Conservation (phyloP, 2,888 invertebrate genomes). For the Spisula solida region DNA sequence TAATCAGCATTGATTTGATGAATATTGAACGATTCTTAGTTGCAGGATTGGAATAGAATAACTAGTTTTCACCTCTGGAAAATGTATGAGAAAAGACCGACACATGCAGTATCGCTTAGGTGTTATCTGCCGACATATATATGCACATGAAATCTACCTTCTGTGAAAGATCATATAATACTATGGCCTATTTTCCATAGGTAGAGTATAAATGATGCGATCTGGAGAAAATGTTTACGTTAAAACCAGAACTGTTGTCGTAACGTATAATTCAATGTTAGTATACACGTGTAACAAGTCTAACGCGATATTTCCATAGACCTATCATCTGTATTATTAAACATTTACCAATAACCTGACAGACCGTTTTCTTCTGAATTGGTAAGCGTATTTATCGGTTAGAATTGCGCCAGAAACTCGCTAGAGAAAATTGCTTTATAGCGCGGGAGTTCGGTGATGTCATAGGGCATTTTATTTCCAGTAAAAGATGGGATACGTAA, state of each 20-base stretch:
- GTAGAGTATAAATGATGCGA: no score
- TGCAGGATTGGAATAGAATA: no score
- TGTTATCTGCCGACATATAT: no score
- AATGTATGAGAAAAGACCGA: no score
- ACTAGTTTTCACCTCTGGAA: no score
- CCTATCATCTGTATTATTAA: not conserved
- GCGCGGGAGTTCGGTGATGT: not conserved
- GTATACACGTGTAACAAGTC: not conserved
- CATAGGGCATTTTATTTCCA: not conserved
- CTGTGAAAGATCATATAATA: no score
- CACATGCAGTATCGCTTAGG: no score
- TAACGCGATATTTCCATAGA: not conserved
- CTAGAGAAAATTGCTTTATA: not conserved
- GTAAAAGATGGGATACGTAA: not conserved
- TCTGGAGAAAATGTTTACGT: no score
- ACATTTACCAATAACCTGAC: conserved; percentile 16
- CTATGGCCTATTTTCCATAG: no score
- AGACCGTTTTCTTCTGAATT: not conserved
- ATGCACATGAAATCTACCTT: no score
- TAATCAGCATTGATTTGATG: not conserved
- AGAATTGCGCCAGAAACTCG: not conserved
- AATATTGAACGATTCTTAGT: not conserved
- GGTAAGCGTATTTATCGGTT: not conserved
- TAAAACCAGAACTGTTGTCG: no score
- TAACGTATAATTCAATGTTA: no score